Evolutionary conservation across 2,113 vertebrate species (phyloP).

Genomic region (Phalacrocorax pelagicus): DNA sequence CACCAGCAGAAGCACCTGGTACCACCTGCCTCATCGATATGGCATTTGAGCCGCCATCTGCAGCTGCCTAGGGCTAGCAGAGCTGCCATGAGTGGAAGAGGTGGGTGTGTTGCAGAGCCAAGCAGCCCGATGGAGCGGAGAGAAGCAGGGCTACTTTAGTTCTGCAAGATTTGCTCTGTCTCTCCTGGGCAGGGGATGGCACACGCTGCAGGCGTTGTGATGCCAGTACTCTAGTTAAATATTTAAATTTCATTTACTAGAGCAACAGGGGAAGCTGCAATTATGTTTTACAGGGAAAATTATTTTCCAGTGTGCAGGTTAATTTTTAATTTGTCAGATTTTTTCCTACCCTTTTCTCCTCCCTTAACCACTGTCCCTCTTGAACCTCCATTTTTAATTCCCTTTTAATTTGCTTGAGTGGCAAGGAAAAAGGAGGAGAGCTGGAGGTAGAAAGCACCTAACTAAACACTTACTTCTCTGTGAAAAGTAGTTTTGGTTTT

Average conservation of each 20-base stretch:
- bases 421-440: neutral
- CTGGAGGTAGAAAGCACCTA: neutral
- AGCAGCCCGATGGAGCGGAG: neutral
- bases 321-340: neutral
- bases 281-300: slow-evolving; percentile 28
- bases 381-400: neutral
- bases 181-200: neutral
- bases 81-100: neutral
- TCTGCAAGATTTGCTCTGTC: neutral
- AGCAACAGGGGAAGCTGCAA: slow-evolving; percentile 26
- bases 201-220: neutral
- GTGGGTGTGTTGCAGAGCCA: neutral
- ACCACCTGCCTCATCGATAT: neutral
- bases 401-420: neutral
- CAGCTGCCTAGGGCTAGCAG: neutral
- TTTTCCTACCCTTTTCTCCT: neutral
- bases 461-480: neutral
- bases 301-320: neutral
- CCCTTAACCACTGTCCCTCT: neutral
- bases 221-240: slow-evolving; percentile 38
- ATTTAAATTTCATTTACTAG: slow-evolving; percentile 67
- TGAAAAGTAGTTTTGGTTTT: neutral
- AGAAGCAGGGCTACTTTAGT: neutral
- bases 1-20: neutral
- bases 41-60: neutral